Percentiles rank a stretch among this genome's conserved stretches.
These are phyloP conservation scores for Campylomormyrus numenius DNA, from an alignment of 2,113 vertebrate species.

Conservation along the genomic window DNA sequence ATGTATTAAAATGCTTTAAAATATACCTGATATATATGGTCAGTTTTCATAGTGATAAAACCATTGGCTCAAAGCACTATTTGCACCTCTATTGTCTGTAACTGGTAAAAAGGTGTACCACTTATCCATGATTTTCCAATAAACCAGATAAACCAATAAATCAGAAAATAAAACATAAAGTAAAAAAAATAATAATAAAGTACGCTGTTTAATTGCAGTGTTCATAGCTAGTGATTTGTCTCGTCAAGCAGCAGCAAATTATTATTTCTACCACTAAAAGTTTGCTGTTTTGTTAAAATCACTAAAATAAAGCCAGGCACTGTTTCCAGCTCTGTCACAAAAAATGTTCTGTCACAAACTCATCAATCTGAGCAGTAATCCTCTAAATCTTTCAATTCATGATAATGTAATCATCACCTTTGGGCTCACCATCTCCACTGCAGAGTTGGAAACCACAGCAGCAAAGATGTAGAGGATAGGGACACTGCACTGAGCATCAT, in stretches of 20 bases:
- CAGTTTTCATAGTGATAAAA: background rate
- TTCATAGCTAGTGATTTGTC: background rate
- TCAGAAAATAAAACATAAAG: background rate
- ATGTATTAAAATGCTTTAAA: background rate
- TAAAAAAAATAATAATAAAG: background rate
- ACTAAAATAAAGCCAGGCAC: constrained; percentile 74
- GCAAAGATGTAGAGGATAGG: background rate
- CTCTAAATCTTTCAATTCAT: background rate
- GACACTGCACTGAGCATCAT: background rate
- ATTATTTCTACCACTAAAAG: background rate
- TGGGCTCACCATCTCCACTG: background rate
- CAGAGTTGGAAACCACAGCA: background rate
- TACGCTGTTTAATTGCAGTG: background rate
- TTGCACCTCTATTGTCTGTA: background rate
- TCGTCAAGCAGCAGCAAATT: background rate
- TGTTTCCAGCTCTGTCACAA: constrained; percentile 83
- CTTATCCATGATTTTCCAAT: background rate
- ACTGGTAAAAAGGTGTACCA: background rate
- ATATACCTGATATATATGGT: background rate
- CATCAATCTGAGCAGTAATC: constrained; percentile 64
- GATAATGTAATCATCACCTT: background rate
- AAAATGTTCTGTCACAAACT: constrained; percentile 77
- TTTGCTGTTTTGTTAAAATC: background rate
- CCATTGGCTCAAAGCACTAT: background rate
- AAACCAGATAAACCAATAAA: background rate